These are phyloP conservation scores for Malacoraja senta DNA, from an alignment of 2,797 vertebrate species.

Conservation along the genomic window DNA sequence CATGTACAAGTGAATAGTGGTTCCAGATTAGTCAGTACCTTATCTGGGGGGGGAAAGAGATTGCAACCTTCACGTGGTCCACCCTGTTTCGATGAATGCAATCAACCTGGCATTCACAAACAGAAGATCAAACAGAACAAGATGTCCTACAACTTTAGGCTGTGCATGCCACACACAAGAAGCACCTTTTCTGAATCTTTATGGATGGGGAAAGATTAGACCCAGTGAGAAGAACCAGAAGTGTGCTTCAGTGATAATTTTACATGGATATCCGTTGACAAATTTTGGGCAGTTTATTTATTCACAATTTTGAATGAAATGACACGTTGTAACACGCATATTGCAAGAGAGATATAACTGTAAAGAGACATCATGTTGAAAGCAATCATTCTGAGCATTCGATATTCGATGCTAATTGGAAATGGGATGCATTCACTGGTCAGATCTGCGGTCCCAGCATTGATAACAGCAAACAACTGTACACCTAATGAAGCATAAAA, in stretches of 20 bases:
- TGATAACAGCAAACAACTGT: conserved; percentile 26
- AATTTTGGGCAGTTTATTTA: neutral
- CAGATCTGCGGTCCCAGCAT: neutral
- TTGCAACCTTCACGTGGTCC: no score
- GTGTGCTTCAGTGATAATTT: neutral
- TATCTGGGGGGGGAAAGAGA: no score
- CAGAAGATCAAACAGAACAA: no score
- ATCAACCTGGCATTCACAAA: no score
- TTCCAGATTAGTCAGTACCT: neutral
- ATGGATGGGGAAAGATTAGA: neutral
- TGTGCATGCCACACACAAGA: no score
- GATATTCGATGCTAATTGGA: neutral
- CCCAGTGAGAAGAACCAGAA: neutral
- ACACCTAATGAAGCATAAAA: conserved; percentile 33
- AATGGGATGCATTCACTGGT: neutral
- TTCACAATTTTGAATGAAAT: neutral
- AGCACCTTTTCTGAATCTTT: neutral
- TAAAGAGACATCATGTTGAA: neutral
- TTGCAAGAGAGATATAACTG: neutral
- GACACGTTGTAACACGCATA: neutral
- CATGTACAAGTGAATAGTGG: neutral
- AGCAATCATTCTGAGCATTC: neutral
- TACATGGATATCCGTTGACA: neutral
- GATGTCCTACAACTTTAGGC: no score
- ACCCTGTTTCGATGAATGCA: no score